Conservation (phyloP, 1,140 invertebrate species). For the Zaprionus capensis region DNA sequence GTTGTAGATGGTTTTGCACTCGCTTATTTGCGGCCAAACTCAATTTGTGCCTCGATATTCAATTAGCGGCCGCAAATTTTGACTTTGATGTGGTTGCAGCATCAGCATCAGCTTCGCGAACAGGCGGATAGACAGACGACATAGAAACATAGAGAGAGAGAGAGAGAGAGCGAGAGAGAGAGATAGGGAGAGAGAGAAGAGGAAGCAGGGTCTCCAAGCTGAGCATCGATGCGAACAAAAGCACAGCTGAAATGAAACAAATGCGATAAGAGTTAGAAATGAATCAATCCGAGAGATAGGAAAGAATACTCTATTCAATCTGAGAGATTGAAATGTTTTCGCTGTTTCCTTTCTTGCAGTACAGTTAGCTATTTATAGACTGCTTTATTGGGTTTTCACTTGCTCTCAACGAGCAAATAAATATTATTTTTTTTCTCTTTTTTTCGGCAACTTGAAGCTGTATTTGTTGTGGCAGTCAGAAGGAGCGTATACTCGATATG, state of each 20-base stretch:
- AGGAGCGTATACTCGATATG: not conserved
- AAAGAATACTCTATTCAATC: not conserved
- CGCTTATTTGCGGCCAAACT: constrained; percentile 13
- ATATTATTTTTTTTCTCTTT: not conserved
- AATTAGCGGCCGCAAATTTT: constrained; percentile 37
- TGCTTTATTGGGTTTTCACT: not conserved
- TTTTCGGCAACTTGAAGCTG: not conserved
- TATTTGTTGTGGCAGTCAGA: not conserved
- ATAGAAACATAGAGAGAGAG: not conserved
- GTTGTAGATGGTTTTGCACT: not conserved
- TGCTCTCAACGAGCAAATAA: not conserved
- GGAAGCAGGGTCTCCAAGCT: not conserved
- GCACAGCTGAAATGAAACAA: not conserved
- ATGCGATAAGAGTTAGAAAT: not conserved
- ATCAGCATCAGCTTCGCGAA: not conserved
- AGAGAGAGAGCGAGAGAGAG: not conserved
- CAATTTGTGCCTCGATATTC: constrained; percentile 29
- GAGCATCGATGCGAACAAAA: not conserved
- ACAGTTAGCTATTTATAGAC: not conserved
- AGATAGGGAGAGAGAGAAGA: not conserved
- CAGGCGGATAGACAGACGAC: not conserved
- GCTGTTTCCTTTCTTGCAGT: not conserved
- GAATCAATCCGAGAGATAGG: not conserved
- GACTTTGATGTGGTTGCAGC: constrained; percentile 6
- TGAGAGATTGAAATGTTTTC: not conserved